These are phyloP conservation scores for Neofelis nebulosa DNA, from an alignment of 2,113 vertebrate genomes.

Conservation along the genomic window DNA sequence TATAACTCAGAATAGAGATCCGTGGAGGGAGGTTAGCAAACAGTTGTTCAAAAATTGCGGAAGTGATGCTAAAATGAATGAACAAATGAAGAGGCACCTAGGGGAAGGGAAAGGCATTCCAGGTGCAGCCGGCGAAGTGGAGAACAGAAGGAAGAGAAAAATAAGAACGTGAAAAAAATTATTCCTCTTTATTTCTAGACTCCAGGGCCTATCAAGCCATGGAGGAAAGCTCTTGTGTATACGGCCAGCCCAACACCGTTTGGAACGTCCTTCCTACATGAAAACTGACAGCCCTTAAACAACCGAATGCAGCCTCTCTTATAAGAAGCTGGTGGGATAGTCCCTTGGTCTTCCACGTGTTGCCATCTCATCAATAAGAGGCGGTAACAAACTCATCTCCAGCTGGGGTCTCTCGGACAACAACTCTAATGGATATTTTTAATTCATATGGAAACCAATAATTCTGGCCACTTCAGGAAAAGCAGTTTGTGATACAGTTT, in stretches of 20 bases:
- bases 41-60: not conserved
- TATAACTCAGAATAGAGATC: not conserved
- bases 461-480: not conserved
- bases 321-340: not conserved
- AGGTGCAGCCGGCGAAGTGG: not conserved
- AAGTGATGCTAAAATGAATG: not conserved
- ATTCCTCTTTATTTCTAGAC: not conserved
- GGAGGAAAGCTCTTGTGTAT: not conserved
- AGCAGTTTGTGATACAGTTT: not conserved
- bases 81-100: not conserved
- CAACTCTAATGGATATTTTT: no score
- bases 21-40: not conserved
- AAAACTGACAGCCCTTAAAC: not conserved
- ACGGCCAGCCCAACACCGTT: not conserved
- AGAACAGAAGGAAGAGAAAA: not conserved
- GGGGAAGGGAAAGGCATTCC: not conserved
- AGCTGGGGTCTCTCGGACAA: not conserved
- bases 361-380: not conserved
- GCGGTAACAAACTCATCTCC: not conserved
- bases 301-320: not conserved
- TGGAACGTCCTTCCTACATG: not conserved
- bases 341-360: not conserved
- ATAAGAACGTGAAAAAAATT: not conserved
- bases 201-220: not conserved
- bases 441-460: not conserved